Percentiles rank a stretch among this genome's conserved stretches.
These are phyloP conservation scores for Brienomyrus longianalis DNA, from an alignment of 2,113 vertebrate species.

Conservation along the genomic window DNA sequence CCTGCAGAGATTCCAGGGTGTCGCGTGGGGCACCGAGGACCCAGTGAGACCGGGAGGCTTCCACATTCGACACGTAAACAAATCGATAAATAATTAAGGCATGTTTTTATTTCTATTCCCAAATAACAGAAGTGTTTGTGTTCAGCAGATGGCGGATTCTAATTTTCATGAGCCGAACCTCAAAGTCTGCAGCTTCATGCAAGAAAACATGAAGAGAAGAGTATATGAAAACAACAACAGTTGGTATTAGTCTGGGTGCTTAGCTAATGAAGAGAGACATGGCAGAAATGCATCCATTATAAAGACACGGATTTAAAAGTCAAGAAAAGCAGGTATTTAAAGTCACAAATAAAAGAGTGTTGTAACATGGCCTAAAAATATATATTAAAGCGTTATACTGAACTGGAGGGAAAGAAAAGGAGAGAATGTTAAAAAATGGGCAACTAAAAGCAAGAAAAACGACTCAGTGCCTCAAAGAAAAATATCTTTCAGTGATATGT, in stretches of 20 bases:
- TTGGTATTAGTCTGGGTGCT: not conserved
- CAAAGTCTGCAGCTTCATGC: not conserved
- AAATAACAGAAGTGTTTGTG: conserved; percentile 6
- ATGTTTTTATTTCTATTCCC: not conserved
- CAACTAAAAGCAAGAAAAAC: not conserved
- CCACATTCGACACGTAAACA: not conserved
- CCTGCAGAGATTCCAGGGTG: not conserved
- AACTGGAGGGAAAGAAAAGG: not conserved
- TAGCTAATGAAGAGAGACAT: not conserved
- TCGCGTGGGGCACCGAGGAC: not conserved
- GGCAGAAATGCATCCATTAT: not conserved
- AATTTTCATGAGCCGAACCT: not conserved
- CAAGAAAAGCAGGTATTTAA: not conserved
- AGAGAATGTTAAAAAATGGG: not conserved
- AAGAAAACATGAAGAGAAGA: not conserved
- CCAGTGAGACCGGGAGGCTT: not conserved
- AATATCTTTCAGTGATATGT: not conserved
- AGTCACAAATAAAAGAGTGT: not conserved
- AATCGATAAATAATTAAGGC: not conserved
- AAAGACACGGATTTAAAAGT: not conserved
- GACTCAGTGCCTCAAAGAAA: not conserved
- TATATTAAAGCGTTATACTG: not conserved
- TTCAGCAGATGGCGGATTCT: conserved; percentile 2
- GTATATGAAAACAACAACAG: conserved; percentile 12
- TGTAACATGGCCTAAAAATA: not conserved